These are phyloP conservation scores for Gasterosteus aculeatus DNA, from an alignment of 2,113 vertebrate genomes.

Conservation along the genomic window DNA sequence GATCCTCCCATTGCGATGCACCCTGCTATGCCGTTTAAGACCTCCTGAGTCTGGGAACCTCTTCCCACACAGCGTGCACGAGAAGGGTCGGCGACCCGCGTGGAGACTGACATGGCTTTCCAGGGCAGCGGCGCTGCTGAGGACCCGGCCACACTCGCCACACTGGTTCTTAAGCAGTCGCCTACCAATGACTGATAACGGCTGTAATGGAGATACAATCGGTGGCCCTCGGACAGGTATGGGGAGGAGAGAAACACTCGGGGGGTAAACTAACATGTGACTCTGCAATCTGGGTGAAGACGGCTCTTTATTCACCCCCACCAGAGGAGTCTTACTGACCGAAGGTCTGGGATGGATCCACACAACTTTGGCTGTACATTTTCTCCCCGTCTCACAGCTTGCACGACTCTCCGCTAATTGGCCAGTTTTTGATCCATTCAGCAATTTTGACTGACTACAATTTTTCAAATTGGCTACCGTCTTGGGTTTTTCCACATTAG, in stretches of 20 bases:
- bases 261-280: background rate
- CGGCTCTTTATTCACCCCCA: slow-evolving; percentile 4
- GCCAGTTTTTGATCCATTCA: background rate
- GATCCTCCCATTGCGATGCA: slow-evolving; percentile 75
- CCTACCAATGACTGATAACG: slow-evolving; percentile 61
- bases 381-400: slow-evolving; percentile 8
- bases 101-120: slow-evolving; percentile 78
- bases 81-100: slow-evolving; percentile 65
- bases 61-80: slow-evolving; percentile 75
- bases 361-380: slow-evolving; percentile 17
- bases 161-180: slow-evolving; percentile 75
- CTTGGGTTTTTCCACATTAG: slow-evolving; percentile 29
- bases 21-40: slow-evolving; percentile 74
- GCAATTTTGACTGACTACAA: slow-evolving; percentile 1
- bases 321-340: background rate
- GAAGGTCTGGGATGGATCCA: slow-evolving; percentile 53
- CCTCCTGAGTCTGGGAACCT: slow-evolving; percentile 69
- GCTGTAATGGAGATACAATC: slow-evolving; percentile 64
- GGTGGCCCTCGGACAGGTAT: slow-evolving; percentile 36
- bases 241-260: slow-evolving; percentile 20
- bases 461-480: background rate
- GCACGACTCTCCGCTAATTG: background rate
- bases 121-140: slow-evolving; percentile 71
- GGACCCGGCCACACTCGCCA: slow-evolving; percentile 74
- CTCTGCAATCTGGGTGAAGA: background rate